Percentiles rank a stretch among this genome's conserved stretches.
These are phyloP conservation scores for Argyresthia albistria DNA, from an alignment of 2,888 invertebrate species.

Conservation along the genomic window DNA sequence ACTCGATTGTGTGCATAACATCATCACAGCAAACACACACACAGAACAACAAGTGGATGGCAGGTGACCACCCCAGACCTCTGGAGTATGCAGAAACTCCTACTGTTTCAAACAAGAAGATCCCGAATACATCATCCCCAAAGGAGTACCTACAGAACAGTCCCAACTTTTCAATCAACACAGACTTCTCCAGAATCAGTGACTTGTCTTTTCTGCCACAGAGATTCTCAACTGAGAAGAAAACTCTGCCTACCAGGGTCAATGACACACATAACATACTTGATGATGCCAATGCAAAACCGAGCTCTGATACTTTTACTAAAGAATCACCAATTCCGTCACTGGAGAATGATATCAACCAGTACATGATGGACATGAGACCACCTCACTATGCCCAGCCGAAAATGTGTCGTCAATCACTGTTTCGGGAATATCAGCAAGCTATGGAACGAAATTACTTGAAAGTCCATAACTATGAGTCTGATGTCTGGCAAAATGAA, in stretches of 20 bases:
- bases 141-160: constrained; percentile 43
- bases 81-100: constrained; percentile 23
- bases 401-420: constrained; percentile 46
- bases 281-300: constrained; percentile 34
- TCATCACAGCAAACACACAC: constrained; percentile 22
- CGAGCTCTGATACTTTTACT: constrained; percentile 65
- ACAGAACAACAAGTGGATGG: constrained; percentile 39
- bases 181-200: constrained; percentile 59
- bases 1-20: constrained; percentile 44
- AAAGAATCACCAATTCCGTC: constrained; percentile 53
- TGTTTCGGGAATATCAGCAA: constrained; percentile 47
- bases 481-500: constrained; percentile 48
- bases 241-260: constrained; percentile 38
- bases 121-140: constrained; percentile 61
- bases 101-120: constrained; percentile 35
- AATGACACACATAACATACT: constrained; percentile 46
- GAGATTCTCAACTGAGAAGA: constrained; percentile 59
- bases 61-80: constrained; percentile 28
- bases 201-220: constrained; percentile 56
- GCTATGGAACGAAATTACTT: constrained; percentile 31
- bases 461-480: constrained; percentile 24
- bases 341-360: background rate
- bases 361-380: constrained; percentile 9
- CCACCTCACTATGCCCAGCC: constrained; percentile 34
- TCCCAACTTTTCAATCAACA: constrained; percentile 61